Percentiles rank a stretch among this genome's conserved stretches.
These are phyloP conservation scores for Tetragonisca angustula DNA, from an alignment of 2,888 invertebrate species.

Conservation along the genomic window DNA sequence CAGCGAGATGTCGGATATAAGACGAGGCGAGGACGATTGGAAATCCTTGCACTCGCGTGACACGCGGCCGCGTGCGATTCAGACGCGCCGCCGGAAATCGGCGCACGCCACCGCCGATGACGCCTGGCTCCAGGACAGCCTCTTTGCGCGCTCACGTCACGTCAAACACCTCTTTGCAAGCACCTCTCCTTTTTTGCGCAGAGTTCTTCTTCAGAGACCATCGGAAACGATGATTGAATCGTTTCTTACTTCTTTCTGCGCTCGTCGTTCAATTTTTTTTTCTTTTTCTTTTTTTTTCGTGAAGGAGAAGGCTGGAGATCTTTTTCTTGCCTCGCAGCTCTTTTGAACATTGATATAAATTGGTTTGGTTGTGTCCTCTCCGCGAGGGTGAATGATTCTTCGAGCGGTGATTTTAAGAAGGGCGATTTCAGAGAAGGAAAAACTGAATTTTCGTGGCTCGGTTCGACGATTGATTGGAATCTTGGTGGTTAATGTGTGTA, in stretches of 20 bases:
- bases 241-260: background rate
- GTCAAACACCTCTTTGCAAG: background rate
- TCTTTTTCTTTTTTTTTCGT: background rate
- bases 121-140: background rate
- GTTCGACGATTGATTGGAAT: too few relatives aligned
- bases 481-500: background rate
- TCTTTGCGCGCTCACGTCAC: background rate
- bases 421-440: too few relatives aligned
- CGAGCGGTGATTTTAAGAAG: too few relatives aligned
- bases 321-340: too few relatives aligned
- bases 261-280: background rate
- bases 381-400: too few relatives aligned
- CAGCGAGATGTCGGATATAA: conserved; percentile 69
- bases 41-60: conserved; percentile 60
- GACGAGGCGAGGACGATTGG: conserved; percentile 50
- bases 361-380: too few relatives aligned
- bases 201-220: background rate
- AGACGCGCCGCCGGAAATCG: conserved; percentile 5
- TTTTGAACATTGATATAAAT: too few relatives aligned
- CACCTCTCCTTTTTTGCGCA: background rate
- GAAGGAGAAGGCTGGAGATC: too few relatives aligned
- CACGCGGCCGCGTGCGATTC: conserved; percentile 14
- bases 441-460: too few relatives aligned
- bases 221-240: background rate
- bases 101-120: background rate